These are phyloP conservation scores for Sitta carolinensis DNA, from an alignment of 2,797 vertebrate species.

Conservation along the genomic window DNA sequence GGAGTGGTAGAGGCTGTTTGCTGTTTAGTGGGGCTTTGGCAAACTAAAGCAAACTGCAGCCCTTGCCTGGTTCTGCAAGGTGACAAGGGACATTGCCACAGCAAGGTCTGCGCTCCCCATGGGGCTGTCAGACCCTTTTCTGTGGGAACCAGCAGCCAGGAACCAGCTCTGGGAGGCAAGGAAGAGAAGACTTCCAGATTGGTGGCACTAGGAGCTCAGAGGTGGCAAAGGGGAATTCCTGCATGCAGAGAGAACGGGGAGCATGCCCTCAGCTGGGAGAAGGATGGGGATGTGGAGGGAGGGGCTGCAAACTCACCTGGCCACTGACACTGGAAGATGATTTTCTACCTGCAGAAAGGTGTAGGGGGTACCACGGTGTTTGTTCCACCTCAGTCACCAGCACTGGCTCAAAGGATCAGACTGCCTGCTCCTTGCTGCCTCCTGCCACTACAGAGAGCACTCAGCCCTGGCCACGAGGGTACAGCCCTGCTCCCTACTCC, in stretches of 20 bases:
- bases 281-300: neutral
- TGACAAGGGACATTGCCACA: neutral
- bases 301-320: neutral
- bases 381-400: neutral
- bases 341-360: neutral
- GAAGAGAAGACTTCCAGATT: neutral
- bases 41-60: neutral
- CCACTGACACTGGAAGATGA: neutral
- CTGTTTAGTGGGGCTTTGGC: neutral
- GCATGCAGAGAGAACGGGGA: neutral
- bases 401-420: neutral
- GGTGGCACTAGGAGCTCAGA: neutral
- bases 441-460: neutral
- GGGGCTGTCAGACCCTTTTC: accelerated
- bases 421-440: neutral
- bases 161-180: neutral
- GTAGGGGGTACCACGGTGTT: accelerated
- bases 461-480: neutral
- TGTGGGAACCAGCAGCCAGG: neutral
- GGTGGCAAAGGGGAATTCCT: neutral
- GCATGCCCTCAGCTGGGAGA: neutral
- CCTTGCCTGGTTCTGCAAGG: neutral
- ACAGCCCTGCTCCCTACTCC: neutral
- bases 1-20: neutral
- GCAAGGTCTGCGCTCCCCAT: neutral